These are phyloP conservation scores for Dioctria rufipes DNA, from an alignment of 2,888 invertebrate species.

Conservation along the genomic window DNA sequence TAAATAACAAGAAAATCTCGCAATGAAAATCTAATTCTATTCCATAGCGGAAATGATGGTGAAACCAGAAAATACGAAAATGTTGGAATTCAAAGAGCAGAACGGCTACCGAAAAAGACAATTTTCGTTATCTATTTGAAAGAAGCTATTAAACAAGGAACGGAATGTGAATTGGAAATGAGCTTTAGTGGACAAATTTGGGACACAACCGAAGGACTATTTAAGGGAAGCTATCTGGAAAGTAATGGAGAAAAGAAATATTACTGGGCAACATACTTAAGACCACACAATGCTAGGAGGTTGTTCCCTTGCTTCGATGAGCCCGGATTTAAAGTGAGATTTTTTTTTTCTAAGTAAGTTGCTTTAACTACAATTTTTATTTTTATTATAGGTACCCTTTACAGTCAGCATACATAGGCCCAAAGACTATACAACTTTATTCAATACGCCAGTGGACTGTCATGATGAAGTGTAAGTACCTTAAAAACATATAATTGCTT, in stretches of 20 bases:
- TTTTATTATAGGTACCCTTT: constrained; percentile 78
- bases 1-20: neutral
- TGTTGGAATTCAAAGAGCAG: constrained; percentile 68
- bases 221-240: constrained; percentile 77
- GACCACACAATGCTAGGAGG: constrained; percentile 82
- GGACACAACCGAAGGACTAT: constrained; percentile 79
- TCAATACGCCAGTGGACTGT: constrained; percentile 77
- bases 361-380: neutral
- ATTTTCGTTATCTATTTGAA: constrained; percentile 76
- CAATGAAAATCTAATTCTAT: neutral
- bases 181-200: constrained; percentile 79
- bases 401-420: constrained; percentile 77
- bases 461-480: constrained; percentile 76
- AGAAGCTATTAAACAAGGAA: constrained; percentile 74
- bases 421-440: constrained; percentile 74
- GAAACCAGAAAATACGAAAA: constrained; percentile 58
- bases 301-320: constrained; percentile 89
- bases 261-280: constrained; percentile 79
- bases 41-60: neutral
- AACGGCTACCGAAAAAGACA: constrained; percentile 76
- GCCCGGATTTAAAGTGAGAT: constrained; percentile 79
- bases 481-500: constrained; percentile 61
- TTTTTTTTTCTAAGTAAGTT: neutral
- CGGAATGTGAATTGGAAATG: constrained; percentile 77
- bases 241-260: constrained; percentile 69